Evolutionary conservation across 2,113 vertebrate species (phyloP), one percentile per base, ranked within the genome.

Genomic region (Marmota flaviventris): DNA sequence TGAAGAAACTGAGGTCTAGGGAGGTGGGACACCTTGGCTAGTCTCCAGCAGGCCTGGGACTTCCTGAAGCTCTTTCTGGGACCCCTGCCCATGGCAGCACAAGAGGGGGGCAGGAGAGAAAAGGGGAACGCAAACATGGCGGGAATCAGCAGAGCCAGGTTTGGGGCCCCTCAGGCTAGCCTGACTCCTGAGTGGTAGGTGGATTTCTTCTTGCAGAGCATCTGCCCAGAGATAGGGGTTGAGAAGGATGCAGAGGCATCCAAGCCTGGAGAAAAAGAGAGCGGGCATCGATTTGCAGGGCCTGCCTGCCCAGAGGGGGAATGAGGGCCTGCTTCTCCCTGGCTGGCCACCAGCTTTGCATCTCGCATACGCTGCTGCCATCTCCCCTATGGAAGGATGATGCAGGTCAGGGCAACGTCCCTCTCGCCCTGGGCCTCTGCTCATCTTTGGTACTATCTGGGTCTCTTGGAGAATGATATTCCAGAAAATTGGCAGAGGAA

Each of bases 341-440:
- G 2, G 22, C 22, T 8, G 53, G 18, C 69, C 37, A 25, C 11
- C 48, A 45, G 2, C 10, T 73, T 29, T 67, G 16, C 32, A 58
- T 78, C 29, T 34, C 27, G 32, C 10, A 37, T 5, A 61, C 0
- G 10, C 29, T 29, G 20, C 24, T 5, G 8, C 51, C 25, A 63
- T 0, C 29, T 29, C 20, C 24, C 4, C 51, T n/a, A 53, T 0
- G 0, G 48, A 79, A 63, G 9, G 14, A 16, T 1, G 8, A 39
- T 39, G 25, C 4, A 9, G 73, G 53, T 58, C 79, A 51, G 0
- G 0, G 22, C 13, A 29, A 42, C 34, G 27, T 48, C 18, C 61
- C 37, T 58, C 20, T 32, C 18, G 5, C 22, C 0, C 2, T 56
- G 9, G 72, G 53, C 45, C 42, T 81, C 58, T 24, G 5, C 14